Conservation (phyloP, 2,113 vertebrate genomes). For the Origma solitaria region DNA sequence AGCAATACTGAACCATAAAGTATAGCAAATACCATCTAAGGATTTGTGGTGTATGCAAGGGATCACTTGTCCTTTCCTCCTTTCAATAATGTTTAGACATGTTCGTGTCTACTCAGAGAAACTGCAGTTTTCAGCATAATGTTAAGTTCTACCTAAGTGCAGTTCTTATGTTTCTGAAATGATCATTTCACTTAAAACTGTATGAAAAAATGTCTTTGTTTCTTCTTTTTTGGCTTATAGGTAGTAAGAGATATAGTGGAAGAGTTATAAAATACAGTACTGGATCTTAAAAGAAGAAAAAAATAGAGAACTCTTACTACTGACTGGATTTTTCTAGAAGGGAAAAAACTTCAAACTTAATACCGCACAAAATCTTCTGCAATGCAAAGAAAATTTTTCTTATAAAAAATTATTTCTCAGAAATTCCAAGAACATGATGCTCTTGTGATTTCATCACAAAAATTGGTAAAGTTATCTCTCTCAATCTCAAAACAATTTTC, state of each 20-base stretch:
- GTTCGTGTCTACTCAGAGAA: neutral
- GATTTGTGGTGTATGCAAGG: neutral
- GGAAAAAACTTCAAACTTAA: neutral
- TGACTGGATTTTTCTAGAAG: neutral
- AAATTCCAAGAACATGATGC: neutral
- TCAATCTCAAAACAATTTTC: neutral
- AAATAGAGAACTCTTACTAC: neutral
- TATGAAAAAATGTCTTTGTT: neutral
- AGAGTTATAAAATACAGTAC: neutral
- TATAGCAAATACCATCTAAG: neutral
- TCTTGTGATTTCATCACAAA: neutral
- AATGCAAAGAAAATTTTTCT: neutral
- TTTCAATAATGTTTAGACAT: neutral
- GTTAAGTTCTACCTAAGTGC: neutral
- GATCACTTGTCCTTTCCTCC: neutral
- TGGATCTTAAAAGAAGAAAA: neutral
- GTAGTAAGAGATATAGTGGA: neutral
- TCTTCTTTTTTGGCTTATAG: neutral
- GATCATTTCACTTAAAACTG: neutral
- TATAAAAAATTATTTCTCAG: neutral
- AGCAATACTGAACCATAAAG: neutral
- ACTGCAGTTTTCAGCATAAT: neutral
- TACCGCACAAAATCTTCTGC: neutral
- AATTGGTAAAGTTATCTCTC: neutral
- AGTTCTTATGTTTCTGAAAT: neutral